Base-by-base conservation (phyloP, 2,797 vertebrate genomes). In the Paedocypris micromegethes region DNA sequence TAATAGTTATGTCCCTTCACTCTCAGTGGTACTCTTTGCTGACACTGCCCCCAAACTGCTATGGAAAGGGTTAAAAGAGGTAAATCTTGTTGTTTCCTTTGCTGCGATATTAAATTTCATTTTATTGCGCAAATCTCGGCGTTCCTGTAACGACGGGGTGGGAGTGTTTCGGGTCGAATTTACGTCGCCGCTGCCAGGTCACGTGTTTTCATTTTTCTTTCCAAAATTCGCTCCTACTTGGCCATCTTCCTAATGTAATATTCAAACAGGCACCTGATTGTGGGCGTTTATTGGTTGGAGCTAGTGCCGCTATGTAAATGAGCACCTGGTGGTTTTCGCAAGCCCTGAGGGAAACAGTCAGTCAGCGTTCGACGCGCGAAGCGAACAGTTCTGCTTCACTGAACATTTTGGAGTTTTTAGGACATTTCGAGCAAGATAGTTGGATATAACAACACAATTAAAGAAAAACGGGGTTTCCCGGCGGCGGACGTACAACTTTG, bases 291-390 rank as follows among this genome's bases (percentile, higher is more conserved):
- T 91, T 91, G 90, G 90, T 63, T 75, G 2, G 75, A 80, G 80
- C 81, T 82, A 73, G 85, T 88, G 83, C 85, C 83, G 88, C 82
- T 87, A 90, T 90, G 90, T 81, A 90, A 90, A 91, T 90, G 88
- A 90, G 89, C 89, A 89, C 87, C 88, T 90, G 89, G 90, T 85
- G 80, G 87, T 72, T 84, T 83, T 83, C 75, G 85, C 81, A 73
- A 79, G 79, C 64, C 64, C 79, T 70, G 72, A 77, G 58, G 40
- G 70, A 56, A 72, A 69, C 57, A 44, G 23, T 61, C 47, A 50
- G 56, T 46, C 39, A 59, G 54, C 57, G 49, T 45, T 43, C 47
- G 79, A 53, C 72, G 49, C 70, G 67, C 56, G 47, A 77, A 70
- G 80, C 76, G 50, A 64, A 59, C 68, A 77, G 82, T 74, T 9